Base-by-base conservation (phyloP, 1,140 invertebrate species). In the Zaprionus ghesquierei region DNA sequence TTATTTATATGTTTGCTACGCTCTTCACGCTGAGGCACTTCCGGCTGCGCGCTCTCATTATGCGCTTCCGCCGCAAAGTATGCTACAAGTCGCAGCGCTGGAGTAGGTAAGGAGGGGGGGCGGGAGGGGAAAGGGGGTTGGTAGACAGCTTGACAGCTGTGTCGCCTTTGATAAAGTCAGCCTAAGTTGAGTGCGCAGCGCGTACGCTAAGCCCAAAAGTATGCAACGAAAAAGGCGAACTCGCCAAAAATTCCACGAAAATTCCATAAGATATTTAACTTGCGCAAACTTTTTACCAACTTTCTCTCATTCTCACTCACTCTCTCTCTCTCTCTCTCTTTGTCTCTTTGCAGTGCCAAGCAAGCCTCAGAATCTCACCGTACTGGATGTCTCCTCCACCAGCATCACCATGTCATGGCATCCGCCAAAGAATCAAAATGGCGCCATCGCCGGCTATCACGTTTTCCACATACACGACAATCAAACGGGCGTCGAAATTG, bases 321-420 rank as follows among this genome's bases (percentile, higher is more conserved):
- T 71, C 49, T 38, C 20, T 58, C 13, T 64, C 29, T 31, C 9
- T 35, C 12, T 38, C 9, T 25, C n/a, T 54, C 23, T 53, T 31
- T 49, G 18, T 54, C 25, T 54, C 18, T 53, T 94, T 93, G 12
- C 93, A 96, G 96, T 96, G 92, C 96, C 96, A 92, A 96, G 94
- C 91, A 95, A 96, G 89, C 97, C 97, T 55, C 93, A 94, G 84
- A 97, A 97, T 93, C 93, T 98, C 68, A 96, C 94, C 70, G 94
- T 96, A 13, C 93, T 95, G 66, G 94, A 94, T 91, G 95, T 97
- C 44, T 95, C 95, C 58, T 94, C 96, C 68, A 94, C 94, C 46
- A 95, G 95, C 87, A 95, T 98, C 75, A 94, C 95, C 63, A 93
- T 98, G 78, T 94, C 94, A 77, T 98, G 97, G 97, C 93, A 93